Percentiles rank a stretch among this genome's conserved stretches.
phyloP scores from a whole-genome alignment of 2,888 invertebrate genomes.

The Drosophila vallismaia region DNA sequence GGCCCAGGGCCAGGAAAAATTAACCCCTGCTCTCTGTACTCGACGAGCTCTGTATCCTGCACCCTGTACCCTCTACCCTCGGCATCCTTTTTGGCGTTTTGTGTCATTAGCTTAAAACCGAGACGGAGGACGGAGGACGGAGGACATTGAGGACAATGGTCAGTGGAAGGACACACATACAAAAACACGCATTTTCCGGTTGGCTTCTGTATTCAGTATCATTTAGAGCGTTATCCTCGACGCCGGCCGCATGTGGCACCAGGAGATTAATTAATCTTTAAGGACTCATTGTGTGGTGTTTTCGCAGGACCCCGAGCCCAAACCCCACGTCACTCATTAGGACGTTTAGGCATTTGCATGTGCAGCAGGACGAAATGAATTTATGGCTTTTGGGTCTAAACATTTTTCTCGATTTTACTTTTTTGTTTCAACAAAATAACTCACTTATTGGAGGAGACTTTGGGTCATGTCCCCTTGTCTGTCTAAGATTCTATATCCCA shows the following conservation, averaged over 20 bases:
- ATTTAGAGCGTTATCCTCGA: constrained; percentile 45
- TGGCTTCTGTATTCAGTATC: constrained; percentile 24
- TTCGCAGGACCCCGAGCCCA: not conserved
- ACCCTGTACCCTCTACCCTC: not conserved
- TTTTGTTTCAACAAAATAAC: not conserved
- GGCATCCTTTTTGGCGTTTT: constrained; percentile 75
- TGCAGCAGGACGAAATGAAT: constrained; percentile 74
- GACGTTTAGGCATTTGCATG: constrained; percentile 76
- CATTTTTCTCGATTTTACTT: not conserved
- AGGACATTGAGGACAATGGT: constrained; percentile 55
- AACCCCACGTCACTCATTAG: constrained; percentile 59
- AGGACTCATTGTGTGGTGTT: constrained; percentile 73
- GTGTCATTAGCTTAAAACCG: constrained; percentile 79
- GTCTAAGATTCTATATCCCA: not conserved
- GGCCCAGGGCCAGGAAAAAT: constrained; percentile 47
- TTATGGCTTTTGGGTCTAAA: constrained; percentile 53
- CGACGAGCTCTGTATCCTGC: not conserved
- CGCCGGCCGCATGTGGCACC: constrained; percentile 77
- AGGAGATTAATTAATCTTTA: constrained; percentile 83
- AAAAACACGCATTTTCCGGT: constrained; percentile 7
- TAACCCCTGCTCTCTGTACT: constrained; percentile 58
- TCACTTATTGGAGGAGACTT: not conserved
- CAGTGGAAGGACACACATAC: constrained; percentile 37
- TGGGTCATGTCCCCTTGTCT: too few species aligned
- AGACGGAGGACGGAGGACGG: constrained; percentile 45